Evolutionary conservation across 2,888 invertebrate genomes (phyloP).

Genomic region (Apamea epomidion): DNA sequence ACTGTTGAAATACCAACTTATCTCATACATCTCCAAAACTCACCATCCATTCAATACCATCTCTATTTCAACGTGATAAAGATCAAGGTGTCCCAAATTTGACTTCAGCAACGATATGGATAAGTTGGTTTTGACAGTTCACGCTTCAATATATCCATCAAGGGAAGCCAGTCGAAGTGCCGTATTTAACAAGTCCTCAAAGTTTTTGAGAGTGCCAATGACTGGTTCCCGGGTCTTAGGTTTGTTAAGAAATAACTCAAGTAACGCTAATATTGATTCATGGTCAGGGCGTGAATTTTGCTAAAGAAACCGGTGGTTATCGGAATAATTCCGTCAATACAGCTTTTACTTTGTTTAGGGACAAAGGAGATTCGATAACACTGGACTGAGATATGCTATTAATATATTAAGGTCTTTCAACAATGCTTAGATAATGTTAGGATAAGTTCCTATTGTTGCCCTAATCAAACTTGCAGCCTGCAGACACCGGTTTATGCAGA

Average conservation of each 20-base stretch:
- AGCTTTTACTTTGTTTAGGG: conserved; percentile 54
- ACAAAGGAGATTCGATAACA: conserved; percentile 49
- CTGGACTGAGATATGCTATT: conserved; percentile 24
- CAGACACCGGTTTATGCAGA: neutral
- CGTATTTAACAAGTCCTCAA: conserved; percentile 77
- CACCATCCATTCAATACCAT: neutral
- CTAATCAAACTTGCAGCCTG: neutral
- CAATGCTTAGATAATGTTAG: conserved; percentile 2
- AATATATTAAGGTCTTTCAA: conserved; percentile 36
- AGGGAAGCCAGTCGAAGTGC: conserved; percentile 76
- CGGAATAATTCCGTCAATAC: conserved; percentile 63
- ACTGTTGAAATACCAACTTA: conserved; percentile 66
- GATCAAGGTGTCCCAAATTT: neutral
- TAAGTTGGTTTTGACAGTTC: conserved; percentile 68
- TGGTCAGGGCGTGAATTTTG: conserved; percentile 75
- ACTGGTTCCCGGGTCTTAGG: conserved; percentile 76
- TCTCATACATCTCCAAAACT: neutral
- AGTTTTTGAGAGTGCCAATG: conserved; percentile 74
- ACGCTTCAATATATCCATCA: conserved; percentile 81
- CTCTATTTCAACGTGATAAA: conserved; percentile 42
- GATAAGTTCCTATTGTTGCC: conserved; percentile 21
- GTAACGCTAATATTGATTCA: conserved; percentile 72
- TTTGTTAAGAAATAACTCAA: conserved; percentile 69
- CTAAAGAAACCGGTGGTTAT: conserved; percentile 69
- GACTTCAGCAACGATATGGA: neutral